Base-by-base conservation (phyloP, 2,797 vertebrate species). In the Anguilla pacifica region DNA sequence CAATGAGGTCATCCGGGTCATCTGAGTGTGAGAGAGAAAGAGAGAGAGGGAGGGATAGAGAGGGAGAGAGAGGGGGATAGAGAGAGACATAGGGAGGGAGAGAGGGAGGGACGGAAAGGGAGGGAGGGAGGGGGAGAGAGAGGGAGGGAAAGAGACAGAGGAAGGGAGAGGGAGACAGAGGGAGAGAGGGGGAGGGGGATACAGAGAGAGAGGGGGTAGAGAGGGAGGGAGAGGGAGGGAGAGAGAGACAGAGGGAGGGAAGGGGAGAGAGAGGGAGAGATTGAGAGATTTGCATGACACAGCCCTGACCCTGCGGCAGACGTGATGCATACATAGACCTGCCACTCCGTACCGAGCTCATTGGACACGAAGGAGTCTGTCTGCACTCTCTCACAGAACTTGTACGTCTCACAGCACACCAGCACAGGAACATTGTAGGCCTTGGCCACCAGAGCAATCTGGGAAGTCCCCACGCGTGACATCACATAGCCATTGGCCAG, bases 321-420 rank as follows among this genome's bases (percentile, higher is more conserved):
- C 70, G 13, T 10, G 1, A 67, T 6, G 55, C 15, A 57, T 57
- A 25, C 64, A 67, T 25, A 28, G 15, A 39, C 9, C 53, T 28
- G 83, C 15, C 31, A 7, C 19, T 17, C 39, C 94, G 3, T 96
- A 99, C 98, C 98, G 28, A 99, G 96, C 94, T 99, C 98, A 0
- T 99, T 99, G 91, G 98, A 99, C 89, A 99, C 98, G 31, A 99
- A 99, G 67, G 98, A 99, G 91, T 99, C 98, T 0, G 98, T 99
- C 94, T 99, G 98, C 86, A 99, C 98, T 46, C 98, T 95, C 91
- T 99, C 98, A 0, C 98, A 99, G 95, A 99, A 99, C 96, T 99
- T 99, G 96, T 99, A 99, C 0, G 98, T 99, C 95, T 99, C 98
- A 6, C 98, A 99, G 96, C 98, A 99, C 91, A 99, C 98, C 92